phyloP scores from a whole-genome alignment of 2,888 invertebrate genomes.

The Lasioglossum figueresi region DNA sequence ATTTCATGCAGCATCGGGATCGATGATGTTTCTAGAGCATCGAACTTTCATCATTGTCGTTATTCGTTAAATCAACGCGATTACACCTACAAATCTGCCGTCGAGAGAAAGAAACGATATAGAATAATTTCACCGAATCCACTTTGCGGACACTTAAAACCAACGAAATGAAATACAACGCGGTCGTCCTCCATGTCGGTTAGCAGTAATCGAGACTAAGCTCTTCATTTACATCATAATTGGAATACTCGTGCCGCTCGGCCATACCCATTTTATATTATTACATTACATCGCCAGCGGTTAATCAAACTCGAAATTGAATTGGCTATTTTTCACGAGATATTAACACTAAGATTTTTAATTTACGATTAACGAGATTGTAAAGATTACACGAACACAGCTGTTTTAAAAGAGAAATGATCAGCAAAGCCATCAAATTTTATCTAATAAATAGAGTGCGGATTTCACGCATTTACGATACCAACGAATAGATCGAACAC shows the following conservation, averaged over 20 bases:
- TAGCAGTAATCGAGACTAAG: constrained; percentile 2
- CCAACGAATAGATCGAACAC: too few species aligned
- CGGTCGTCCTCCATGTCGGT: background rate
- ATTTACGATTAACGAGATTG: too few species aligned
- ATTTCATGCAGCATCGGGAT: background rate
- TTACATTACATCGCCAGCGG: background rate
- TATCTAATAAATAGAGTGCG: too few species aligned
- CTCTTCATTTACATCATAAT: constrained; percentile 10
- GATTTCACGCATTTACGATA: too few species aligned
- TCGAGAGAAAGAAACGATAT: background rate
- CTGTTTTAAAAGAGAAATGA: too few species aligned
- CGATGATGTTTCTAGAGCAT: background rate
- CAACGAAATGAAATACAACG: background rate
- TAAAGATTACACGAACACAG: too few species aligned
- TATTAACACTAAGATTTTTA: background rate
- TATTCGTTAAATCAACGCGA: background rate
- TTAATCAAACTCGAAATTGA: background rate
- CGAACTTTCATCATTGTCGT: background rate
- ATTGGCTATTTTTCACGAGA: background rate
- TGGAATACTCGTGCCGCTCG: background rate
- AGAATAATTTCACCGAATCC: background rate
- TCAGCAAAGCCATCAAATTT: too few species aligned
- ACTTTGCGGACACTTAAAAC: background rate
- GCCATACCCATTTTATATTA: background rate
- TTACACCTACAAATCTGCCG: background rate